Evolutionary conservation across 2,113 vertebrate species (phyloP), one percentile per base, ranked within the genome.

Genomic region (Aspiorhynchus laticeps): DNA sequence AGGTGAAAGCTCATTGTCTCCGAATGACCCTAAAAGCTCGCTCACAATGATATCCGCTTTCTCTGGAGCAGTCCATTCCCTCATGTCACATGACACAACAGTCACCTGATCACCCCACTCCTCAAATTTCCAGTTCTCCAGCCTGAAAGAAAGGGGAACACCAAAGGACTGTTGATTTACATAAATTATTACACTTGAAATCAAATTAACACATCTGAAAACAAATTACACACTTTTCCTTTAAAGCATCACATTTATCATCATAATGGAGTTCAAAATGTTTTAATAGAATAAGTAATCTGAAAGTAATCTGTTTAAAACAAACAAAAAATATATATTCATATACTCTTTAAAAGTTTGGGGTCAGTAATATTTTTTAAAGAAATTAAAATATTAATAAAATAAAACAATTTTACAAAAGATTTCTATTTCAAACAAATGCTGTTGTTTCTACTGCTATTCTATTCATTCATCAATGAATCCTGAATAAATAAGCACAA

Each of bases 91-190:
- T 2, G 96, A 97, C 77, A 98, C 96, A 86, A 98, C 97, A 0
- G 96, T 96, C 93, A 98, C 97, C 90, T 97, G 97, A 91, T 97
- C 96, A 0, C 97, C 97, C 97, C 97, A 98, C 93, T 97, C 97
- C 90, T 98, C 97, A 88, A 96, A 97, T 84, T 96, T 96, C 97
- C 97, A 98, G 87, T 97, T 97, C 92, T 98, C 96, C 73, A 98
- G 90, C 88, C 97, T 98, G 90, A 85, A 74, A 31, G 38, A 17
- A 56, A 36, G 24, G 41, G 24, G 6, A 71, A 59, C 4, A 41
- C 33, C 14, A 48, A 63, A 43, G 7, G 14, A 11, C 17, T 46
- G 41, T 10, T 8, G 15, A 41, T 5, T 38, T 36, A 2, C 31
- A 63, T 3, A 63, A 38, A 73, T 26, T 12, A 63, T 28, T 61